Evolutionary conservation across 2,888 invertebrate genomes (phyloP), one percentile per base, ranked within the genome.

Genomic region (Eurytoma adleriae): DNA sequence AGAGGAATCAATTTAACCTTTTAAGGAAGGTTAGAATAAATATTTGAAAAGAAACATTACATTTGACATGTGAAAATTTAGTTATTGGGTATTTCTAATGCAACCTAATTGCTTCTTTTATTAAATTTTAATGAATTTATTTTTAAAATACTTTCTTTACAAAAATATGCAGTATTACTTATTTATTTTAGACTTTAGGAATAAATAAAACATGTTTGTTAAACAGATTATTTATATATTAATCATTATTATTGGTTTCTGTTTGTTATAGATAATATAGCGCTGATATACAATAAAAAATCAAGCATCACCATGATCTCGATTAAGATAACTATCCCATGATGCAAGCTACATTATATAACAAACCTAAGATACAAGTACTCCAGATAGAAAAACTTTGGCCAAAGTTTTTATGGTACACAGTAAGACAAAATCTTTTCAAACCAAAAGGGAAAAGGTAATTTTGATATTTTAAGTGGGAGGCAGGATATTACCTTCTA

Each of bases 271-370:
- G 80, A 64, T 78, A 73, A 52, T 24, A 24, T 68, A 24, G 18
- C 69, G 52, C 62, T 81, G 61, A 50, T 74, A 66, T 59, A 71
- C 27, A 67, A n/a, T 54, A 75, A 59, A 70, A 66, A 79, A 27
- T 68, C 73, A 77, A 40, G 61, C 66, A 77, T 62, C 56, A 78
- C 71, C 67, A 82, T 82, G 82, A 82, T 84, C 81, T 74, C 64
- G 27, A 78, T 82, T 79, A 84, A 85, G 80, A 87, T 86, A 87
- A 82, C 83, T 82, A 83, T 81, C 82, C 86, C 86, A 84, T 87
- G 86, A 86, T 86, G 85, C 79, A 83, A 83, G 84, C 75, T 82
- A 80, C 62, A 78, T 83, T 84, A 72, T 68, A 85, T 83, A 84
- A 83, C 69, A 80, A 78, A 73, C 75, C 66, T 81, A 84, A 82